Evolutionary conservation across 2,113 vertebrate species (phyloP).

Genomic region (Poeciliopsis turrubarensis): DNA sequence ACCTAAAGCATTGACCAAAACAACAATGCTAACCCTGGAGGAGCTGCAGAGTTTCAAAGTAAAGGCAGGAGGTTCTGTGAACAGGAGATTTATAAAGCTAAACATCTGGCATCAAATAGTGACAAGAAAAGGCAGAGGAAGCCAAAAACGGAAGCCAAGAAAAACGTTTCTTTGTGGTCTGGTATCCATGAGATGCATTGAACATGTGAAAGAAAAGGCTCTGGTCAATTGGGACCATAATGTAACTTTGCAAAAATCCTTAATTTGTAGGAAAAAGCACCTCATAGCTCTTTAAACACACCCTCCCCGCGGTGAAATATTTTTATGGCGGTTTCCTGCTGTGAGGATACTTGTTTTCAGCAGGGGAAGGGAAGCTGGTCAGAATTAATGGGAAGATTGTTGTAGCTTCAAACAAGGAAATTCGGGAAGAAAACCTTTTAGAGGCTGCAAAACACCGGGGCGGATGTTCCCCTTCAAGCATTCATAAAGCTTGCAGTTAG

Average conservation of each 20-base stretch:
- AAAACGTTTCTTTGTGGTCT: background rate
- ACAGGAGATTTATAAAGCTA: background rate
- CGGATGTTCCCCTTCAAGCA: background rate
- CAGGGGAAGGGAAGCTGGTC: background rate
- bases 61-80: background rate
- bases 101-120: background rate
- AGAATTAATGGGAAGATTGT: background rate
- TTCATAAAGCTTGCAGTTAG: background rate
- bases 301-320: background rate
- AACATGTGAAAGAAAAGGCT: no score
- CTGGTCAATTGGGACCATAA: no score
- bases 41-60: background rate
- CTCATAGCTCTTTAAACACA: background rate
- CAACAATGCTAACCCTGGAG: no score
- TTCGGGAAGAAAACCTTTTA: background rate
- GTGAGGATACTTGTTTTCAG: background rate
- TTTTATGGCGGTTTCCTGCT: background rate
- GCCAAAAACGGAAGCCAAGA: background rate
- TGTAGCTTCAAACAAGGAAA: background rate
- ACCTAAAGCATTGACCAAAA: no score
- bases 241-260: background rate
- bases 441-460: background rate
- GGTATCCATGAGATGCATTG: background rate
- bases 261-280: background rate
- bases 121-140: background rate